Conservation (phyloP, 1,140 invertebrate genomes). For the Oryctes rhinoceros region DNA sequence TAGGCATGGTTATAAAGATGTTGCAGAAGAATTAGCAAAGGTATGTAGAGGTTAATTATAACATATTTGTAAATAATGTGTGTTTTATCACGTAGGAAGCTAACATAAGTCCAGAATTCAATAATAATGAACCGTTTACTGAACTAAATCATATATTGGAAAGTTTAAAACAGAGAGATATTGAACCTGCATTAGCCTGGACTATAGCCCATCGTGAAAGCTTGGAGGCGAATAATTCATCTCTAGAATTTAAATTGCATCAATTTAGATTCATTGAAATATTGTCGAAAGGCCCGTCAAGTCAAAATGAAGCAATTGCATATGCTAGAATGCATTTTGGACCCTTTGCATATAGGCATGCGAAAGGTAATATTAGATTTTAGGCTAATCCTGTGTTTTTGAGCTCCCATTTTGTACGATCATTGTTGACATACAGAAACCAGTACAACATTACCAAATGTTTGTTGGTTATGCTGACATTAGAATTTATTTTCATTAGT, state of each 20-base stretch:
- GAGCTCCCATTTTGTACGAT: no score
- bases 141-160: conserved; percentile 87
- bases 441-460: no score
- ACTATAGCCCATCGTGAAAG: conserved; percentile 71
- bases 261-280: conserved; percentile 65
- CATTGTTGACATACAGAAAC: no score
- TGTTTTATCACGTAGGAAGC: conserved; percentile 67
- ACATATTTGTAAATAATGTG: conserved; percentile 55
- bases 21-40: conserved; percentile 80
- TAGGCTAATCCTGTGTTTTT: not conserved
- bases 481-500: not conserved
- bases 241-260: conserved; percentile 89
- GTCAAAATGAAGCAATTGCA: conserved; percentile 80
- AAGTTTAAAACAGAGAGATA: conserved; percentile 78
- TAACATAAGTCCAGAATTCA: conserved; percentile 72
- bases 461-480: no score
- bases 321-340: conserved; percentile 89
- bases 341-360: conserved; percentile 81
- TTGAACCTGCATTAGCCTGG: conserved; percentile 85
- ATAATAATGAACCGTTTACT: conserved; percentile 82
- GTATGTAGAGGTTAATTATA: conserved; percentile 36
- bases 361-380: conserved; percentile 71
- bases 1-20: conserved; percentile 89
- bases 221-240: conserved; percentile 73
- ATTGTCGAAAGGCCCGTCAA: conserved; percentile 70